Evolutionary conservation across 23 tunicate species (phyloP).

Genomic region (Oikopleura vanhoeffeni): DNA sequence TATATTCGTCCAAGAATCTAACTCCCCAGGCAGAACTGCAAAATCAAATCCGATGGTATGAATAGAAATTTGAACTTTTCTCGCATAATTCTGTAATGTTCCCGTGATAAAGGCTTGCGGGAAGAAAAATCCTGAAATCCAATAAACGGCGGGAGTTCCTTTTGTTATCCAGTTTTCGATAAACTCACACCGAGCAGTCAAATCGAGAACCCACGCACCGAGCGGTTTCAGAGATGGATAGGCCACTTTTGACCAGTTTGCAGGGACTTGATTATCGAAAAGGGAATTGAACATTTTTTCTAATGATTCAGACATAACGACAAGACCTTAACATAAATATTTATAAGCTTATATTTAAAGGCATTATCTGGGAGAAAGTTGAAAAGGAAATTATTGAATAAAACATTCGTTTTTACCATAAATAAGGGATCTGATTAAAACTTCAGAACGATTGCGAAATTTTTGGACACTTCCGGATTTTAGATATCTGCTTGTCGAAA

Average conservation of each 20-base stretch:
- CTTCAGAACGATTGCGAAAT: too few species aligned
- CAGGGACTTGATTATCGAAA: slow-evolving; percentile 75
- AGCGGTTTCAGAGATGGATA: slow-evolving; percentile 96
- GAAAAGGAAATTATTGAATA: too few species aligned
- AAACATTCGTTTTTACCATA: too few species aligned
- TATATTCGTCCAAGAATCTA: slow-evolving; percentile 39
- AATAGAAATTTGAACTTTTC: slow-evolving; percentile 64
- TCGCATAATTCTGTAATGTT: slow-evolving; percentile 87
- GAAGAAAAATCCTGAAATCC: slow-evolving; percentile 99
- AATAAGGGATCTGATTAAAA: too few species aligned
- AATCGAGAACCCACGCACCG: slow-evolving; percentile 79
- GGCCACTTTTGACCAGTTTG: slow-evolving; percentile 70
- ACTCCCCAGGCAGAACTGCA: slow-evolving; percentile 20
- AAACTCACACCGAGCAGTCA: slow-evolving; percentile 56
- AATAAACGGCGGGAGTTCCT: slow-evolving; percentile 82
- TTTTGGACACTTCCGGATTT: too few species aligned
- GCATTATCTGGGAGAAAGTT: too few species aligned
- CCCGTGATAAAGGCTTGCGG: slow-evolving; percentile 99
- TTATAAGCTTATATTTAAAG: too few species aligned
- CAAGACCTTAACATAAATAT: slow-evolving; percentile 24
- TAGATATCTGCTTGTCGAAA: too few species aligned
- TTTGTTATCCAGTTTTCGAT: slow-evolving; percentile 80
- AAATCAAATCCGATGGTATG: slow-evolving; percentile 91
- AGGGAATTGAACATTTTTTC: slow-evolving; percentile 91
- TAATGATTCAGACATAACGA: slow-evolving; percentile 87